Base-by-base conservation (phyloP, 2,888 invertebrate species). In the Xestia c-nigrum region DNA sequence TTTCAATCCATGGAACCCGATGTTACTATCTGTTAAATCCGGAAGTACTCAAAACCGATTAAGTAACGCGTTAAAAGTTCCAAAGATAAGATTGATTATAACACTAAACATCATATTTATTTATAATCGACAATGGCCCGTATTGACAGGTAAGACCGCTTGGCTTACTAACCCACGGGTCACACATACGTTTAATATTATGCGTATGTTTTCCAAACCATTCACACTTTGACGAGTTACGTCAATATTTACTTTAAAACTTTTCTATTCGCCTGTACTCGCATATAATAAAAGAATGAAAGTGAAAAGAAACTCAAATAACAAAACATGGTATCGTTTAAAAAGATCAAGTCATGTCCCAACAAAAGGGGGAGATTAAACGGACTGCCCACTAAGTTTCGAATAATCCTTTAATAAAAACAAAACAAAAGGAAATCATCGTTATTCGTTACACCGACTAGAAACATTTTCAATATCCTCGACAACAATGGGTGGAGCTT, bases 391-490 rank as follows among this genome's bases (percentile, higher is more conserved):
- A 92, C 92, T 89, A 93, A 94, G 91, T 93, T 92, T 92, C 86
- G 83, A 91, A 93, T 90, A 91, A 94, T 94, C 93, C 92, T 91
- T 92, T 91, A 90, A 93, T 91, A 90, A 94, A 93, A 94, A 92
- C 89, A 92, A 94, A 88, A 93, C 90, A 94, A 94, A 94, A 93
- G 89, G 85, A 90, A 89, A 87, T 88, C 88, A 90, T 90, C 92
- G 89, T 91, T 91, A 91, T 89, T 90, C 92, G 90, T 91, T 91
- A 91, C 90, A 89, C 85, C 84, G 89, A 88, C 87, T 90, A 90
- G 89, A 94, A 95, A 94, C 93, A 95, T 95, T 96, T 94, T 94
- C 94, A 95, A 95, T 96, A 95, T 94, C 87, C 79, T 87, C 89
- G 86, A 91, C 90, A 94, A 96, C 95, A 95, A 96, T 94, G 91